phyloP scores from a whole-genome alignment of 64 coral and sea anemone genomes.

The Catalaphyllia jardinei region DNA sequence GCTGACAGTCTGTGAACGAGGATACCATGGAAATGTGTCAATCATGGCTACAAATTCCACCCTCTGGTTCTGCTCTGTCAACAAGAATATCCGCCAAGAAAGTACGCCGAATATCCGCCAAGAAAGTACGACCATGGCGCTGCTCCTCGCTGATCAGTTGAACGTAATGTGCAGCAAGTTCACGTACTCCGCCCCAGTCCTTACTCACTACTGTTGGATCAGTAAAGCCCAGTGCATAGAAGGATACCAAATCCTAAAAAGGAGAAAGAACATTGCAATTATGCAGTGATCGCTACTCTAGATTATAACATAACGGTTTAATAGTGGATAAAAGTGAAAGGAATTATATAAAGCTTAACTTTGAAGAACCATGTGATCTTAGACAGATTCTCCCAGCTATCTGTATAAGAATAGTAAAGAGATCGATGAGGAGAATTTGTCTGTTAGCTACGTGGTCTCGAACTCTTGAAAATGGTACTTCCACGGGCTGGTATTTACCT shows the following conservation, averaged over 20 bases:
- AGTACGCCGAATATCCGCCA: slow-evolving; percentile 50
- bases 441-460: too few relatives aligned
- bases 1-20: neutral
- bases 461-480: too few relatives aligned
- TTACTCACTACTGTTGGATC: neutral
- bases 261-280: neutral
- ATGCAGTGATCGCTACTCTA: neutral
- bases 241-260: slow-evolving; percentile 19
- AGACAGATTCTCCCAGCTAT: too few relatives aligned
- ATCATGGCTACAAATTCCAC: slow-evolving; percentile 63
- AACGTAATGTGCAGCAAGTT: slow-evolving; percentile 44
- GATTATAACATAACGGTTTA: too few relatives aligned
- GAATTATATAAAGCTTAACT: too few relatives aligned
- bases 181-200: slow-evolving; percentile 49
- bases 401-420: too few relatives aligned
- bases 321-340: too few relatives aligned
- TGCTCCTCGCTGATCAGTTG: slow-evolving; percentile 25
- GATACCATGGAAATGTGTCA: slow-evolving; percentile 42
- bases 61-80: slow-evolving; percentile 16
- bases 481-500: slow-evolving; percentile 13
- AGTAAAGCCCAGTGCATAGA: slow-evolving; percentile 50
- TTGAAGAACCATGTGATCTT: too few relatives aligned
- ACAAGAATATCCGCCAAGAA: slow-evolving; percentile 40
- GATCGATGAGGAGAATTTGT: too few relatives aligned
- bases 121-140: slow-evolving; percentile 52